Evolutionary conservation across 2,888 invertebrate species (phyloP).

Genomic region (Torymus auratus): DNA sequence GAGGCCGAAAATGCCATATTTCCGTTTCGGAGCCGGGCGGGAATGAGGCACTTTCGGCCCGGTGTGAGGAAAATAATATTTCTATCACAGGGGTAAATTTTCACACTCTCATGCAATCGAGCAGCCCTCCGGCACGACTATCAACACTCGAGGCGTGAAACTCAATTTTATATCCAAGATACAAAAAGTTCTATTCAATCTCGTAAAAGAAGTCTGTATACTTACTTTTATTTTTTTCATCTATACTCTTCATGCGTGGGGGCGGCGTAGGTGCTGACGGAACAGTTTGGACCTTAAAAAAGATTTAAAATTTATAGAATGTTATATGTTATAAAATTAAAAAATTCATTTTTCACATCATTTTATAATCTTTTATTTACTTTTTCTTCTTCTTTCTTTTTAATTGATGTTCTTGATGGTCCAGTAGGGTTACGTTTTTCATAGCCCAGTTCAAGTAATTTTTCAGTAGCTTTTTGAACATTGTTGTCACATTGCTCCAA

Average conservation of each 20-base stretch:
- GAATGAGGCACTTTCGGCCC: too few species aligned
- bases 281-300: constrained; percentile 50
- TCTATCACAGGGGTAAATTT: too few species aligned
- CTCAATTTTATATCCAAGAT: too few species aligned
- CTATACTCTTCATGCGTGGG: constrained; percentile 82
- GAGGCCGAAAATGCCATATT: too few species aligned
- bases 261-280: constrained; percentile 76
- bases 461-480: constrained; percentile 91
- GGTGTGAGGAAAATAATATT: too few species aligned
- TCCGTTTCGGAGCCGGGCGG: too few species aligned
- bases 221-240: constrained; percentile 85
- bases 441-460: constrained; percentile 88
- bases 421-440: constrained; percentile 84
- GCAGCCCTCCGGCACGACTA: too few species aligned
- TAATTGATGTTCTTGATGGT: constrained; percentile 78
- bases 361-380: constrained; percentile 58
- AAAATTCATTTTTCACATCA: constrained; percentile 12
- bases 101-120: too few species aligned
- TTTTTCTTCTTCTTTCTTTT: constrained; percentile 76
- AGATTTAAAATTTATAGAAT: neutral
- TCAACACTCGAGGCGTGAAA: too few species aligned
- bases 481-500: constrained; percentile 92
- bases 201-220: constrained; percentile 33
- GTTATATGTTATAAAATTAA: constrained; percentile 4
- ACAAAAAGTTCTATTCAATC: too few species aligned